Evolutionary conservation across 2,113 vertebrate genomes (phyloP).

Genomic region (Cephalopholis sonnerati): DNA sequence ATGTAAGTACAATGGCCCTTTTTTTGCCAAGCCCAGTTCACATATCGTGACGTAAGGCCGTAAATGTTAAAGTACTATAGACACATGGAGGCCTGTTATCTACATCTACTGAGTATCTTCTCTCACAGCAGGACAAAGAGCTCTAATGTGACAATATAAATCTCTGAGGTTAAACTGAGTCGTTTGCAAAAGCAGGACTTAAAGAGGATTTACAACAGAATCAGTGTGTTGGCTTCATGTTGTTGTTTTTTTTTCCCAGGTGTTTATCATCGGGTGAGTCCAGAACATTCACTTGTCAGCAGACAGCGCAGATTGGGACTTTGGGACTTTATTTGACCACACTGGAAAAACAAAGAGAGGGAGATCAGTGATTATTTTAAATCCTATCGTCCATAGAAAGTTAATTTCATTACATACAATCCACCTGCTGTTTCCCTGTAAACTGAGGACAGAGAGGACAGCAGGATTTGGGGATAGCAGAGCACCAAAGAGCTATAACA

Average conservation of each 20-base stretch:
- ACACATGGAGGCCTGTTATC: neutral
- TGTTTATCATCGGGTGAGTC: slow-evolving; percentile 18
- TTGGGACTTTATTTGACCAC: slow-evolving; percentile 68
- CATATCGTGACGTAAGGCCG: neutral
- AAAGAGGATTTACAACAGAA: slow-evolving; percentile 13
- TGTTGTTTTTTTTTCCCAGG: neutral
- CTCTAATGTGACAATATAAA: slow-evolving; percentile 45
- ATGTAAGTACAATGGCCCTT: neutral
- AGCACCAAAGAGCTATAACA: no score
- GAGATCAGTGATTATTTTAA: neutral
- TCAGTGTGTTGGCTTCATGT: slow-evolving; percentile 15
- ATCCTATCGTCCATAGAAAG: no score
- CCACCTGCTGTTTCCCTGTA: neutral
- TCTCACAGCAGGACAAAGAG: slow-evolving; percentile 64
- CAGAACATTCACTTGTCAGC: slow-evolving; percentile 46
- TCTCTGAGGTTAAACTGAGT: slow-evolving; percentile 46
- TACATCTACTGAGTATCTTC: slow-evolving; percentile 44
- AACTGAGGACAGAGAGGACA: no score
- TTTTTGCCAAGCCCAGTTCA: slow-evolving; percentile 9
- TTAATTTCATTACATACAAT: neutral
- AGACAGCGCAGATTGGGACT: slow-evolving; percentile 24
- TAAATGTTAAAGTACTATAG: neutral
- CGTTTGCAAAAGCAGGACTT: slow-evolving; percentile 62
- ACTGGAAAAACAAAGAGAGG: slow-evolving; percentile 44
- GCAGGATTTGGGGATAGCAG: no score